Evolutionary conservation across 1,140 invertebrate species (phyloP).

Genomic region (Drosophila nebulosa): DNA sequence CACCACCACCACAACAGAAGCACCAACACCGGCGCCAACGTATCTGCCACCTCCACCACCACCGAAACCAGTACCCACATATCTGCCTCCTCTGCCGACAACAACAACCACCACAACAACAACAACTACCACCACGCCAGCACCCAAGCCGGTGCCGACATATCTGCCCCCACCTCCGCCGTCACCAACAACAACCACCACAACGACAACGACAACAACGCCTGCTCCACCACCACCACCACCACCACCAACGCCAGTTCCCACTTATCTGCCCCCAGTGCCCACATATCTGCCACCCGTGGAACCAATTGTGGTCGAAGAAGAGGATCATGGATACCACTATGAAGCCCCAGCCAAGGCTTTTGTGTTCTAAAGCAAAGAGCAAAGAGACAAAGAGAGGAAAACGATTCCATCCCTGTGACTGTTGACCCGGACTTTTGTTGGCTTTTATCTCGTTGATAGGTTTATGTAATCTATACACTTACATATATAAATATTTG

Average conservation of each 20-base stretch:
- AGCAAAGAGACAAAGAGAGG: no score
- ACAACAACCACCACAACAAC: slow-evolving; percentile 32
- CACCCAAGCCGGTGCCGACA: slow-evolving; percentile 41
- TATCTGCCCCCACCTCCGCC: slow-evolving; percentile 48
- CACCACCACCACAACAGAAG: slow-evolving; percentile 43
- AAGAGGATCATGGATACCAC: slow-evolving; percentile 52
- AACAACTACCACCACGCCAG: slow-evolving; percentile 25
- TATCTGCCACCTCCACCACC: slow-evolving; percentile 34
- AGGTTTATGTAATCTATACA: background rate
- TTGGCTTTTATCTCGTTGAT: slow-evolving; percentile 42
- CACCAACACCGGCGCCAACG: slow-evolving; percentile 35
- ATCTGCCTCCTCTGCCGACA: background rate
- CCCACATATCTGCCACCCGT: slow-evolving; percentile 25
- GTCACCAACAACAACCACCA: slow-evolving; percentile 13
- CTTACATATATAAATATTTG: no score
- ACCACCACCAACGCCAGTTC: slow-evolving; percentile 37
- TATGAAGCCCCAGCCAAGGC: slow-evolving; percentile 60
- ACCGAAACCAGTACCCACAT: background rate
- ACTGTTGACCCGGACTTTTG: slow-evolving; percentile 41
- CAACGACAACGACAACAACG: slow-evolving; percentile 28
- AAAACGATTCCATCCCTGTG: background rate
- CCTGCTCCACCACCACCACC: slow-evolving; percentile 31
- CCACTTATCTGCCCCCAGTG: slow-evolving; percentile 36
- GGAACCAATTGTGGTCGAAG: slow-evolving; percentile 42
- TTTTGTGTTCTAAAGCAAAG: slow-evolving; percentile 43